Conservation (phyloP, 1,140 invertebrate genomes). For the Chionoecetes opilio region DNA sequence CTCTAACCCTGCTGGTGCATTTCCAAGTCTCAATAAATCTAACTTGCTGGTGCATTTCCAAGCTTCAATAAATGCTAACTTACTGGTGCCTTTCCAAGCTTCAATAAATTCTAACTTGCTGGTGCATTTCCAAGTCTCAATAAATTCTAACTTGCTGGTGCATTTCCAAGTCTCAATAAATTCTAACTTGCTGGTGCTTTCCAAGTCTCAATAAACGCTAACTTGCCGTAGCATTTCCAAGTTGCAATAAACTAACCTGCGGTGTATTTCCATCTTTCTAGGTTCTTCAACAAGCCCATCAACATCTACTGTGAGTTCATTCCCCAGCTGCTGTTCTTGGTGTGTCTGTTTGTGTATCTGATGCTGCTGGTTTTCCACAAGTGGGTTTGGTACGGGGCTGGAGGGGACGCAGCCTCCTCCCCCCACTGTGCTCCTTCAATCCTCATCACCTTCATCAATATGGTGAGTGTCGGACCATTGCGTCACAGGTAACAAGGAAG, state of each 20-base stretch:
- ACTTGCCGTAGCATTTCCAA: too few species aligned
- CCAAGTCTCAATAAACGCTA: too few species aligned
- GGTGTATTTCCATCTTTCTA: slow-evolving; percentile 83
- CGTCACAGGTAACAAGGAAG: background rate
- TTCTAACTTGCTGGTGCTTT: background rate
- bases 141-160: too few species aligned
- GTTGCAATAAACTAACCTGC: background rate
- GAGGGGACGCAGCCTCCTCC: slow-evolving; percentile 83
- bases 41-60: too few species aligned
- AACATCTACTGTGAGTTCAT: slow-evolving; percentile 94
- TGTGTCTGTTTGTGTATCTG: slow-evolving; percentile 94
- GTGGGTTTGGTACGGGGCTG: slow-evolving; percentile 91
- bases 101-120: too few species aligned
- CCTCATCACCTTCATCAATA: slow-evolving; percentile 97
- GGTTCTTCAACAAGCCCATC: slow-evolving; percentile 91
- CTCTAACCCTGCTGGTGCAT: too few species aligned
- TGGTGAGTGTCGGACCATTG: slow-evolving; percentile 85
- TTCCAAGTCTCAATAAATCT: too few species aligned
- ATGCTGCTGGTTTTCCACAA: slow-evolving; percentile 95
- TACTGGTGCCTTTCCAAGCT: too few species aligned
- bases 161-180: too few species aligned
- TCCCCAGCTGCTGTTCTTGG: slow-evolving; percentile 93
- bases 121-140: too few species aligned
- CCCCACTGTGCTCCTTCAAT: slow-evolving; percentile 93
- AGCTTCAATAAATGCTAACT: too few species aligned